Evolutionary conservation across 2,888 invertebrate genomes (phyloP).

Genomic region (Hoplodrina ambigua): DNA sequence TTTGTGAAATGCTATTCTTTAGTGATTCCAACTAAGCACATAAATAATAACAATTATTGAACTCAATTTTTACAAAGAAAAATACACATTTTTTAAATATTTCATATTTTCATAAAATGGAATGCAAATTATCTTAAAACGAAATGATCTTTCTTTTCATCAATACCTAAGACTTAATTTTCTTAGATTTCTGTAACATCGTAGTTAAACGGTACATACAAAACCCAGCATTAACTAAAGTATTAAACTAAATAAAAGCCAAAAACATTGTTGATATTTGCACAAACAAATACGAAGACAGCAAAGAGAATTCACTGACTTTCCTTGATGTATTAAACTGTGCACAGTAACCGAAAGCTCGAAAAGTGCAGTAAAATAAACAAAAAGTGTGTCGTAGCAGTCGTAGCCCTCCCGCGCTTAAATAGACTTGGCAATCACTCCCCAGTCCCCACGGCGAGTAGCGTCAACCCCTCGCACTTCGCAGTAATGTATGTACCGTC

Average conservation of each 20-base stretch:
- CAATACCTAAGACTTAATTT: background rate
- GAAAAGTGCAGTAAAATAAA: slow-evolving; percentile 51
- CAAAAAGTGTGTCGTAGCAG: slow-evolving; percentile 45
- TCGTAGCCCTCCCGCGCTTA: slow-evolving; percentile 58
- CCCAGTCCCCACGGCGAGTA: slow-evolving; percentile 66
- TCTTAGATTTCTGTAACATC: background rate
- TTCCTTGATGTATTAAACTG: slow-evolving; percentile 46
- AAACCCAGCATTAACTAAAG: background rate
- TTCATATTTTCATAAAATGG: too few species aligned
- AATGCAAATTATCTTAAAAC: background rate
- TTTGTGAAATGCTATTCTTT: background rate
- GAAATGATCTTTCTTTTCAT: background rate
- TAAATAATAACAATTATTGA: too few species aligned
- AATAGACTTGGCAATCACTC: slow-evolving; percentile 71
- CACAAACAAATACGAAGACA: slow-evolving; percentile 8
- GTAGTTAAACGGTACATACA: background rate
- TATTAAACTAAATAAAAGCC: background rate
- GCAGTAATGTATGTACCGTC: slow-evolving; percentile 82
- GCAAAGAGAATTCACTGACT: slow-evolving; percentile 16
- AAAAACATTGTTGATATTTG: slow-evolving; percentile 5
- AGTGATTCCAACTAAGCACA: too few species aligned
- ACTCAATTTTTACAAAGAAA: background rate
- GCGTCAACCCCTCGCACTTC: slow-evolving; percentile 72
- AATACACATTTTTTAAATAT: background rate
- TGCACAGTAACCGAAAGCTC: slow-evolving; percentile 38